Conservation (phyloP, 2,113 vertebrate species). For the Psophia crepitans region DNA sequence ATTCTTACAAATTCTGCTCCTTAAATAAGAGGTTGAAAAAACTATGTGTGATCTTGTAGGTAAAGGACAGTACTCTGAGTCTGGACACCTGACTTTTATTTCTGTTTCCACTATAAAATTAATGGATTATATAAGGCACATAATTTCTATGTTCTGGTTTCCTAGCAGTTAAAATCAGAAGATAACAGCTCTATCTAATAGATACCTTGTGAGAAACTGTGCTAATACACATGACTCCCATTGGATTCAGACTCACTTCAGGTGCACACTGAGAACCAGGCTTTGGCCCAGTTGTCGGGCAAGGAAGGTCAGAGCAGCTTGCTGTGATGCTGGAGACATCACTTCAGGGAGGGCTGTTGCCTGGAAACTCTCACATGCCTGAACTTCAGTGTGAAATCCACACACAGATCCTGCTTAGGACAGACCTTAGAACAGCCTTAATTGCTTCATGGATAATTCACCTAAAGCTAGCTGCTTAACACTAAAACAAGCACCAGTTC, state of each 20-base stretch:
- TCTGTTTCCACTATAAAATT: background rate
- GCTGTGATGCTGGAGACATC: background rate
- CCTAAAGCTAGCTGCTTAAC: background rate
- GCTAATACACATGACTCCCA: rapidly evolving
- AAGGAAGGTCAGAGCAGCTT: background rate
- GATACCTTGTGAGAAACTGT: background rate
- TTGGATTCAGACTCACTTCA: background rate
- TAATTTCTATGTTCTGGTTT: background rate
- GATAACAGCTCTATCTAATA: background rate
- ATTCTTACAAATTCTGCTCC: background rate
- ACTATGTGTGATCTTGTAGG: background rate
- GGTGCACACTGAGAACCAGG: rapidly evolving
- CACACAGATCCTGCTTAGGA: background rate
- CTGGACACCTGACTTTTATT: background rate
- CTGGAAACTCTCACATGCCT: background rate
- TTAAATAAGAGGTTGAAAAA: background rate
- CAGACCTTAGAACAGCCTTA: background rate
- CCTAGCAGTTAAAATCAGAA: background rate
- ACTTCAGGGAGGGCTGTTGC: background rate
- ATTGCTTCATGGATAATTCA: background rate
- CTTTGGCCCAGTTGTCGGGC: background rate
- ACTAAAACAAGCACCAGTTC: background rate
- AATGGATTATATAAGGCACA: background rate
- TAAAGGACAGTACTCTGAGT: background rate
- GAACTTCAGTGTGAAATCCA: background rate